Evolutionary conservation across 2,888 invertebrate genomes (phyloP), one percentile per base, ranked within the genome.

Genomic region (Drosophila falleni): DNA sequence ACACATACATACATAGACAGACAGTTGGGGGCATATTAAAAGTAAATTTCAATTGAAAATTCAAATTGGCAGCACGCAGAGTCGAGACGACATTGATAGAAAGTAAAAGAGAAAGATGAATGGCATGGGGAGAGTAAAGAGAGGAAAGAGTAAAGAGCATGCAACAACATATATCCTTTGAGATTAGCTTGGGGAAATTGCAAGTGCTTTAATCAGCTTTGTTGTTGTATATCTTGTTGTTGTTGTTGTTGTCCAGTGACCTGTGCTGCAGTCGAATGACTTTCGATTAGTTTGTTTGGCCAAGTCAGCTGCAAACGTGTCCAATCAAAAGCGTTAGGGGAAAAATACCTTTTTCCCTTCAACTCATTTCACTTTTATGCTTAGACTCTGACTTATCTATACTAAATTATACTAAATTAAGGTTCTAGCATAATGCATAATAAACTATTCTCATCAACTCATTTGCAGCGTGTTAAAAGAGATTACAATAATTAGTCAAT

Each of bases 1-100:
- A 47, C 41, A 47, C 16, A 35, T 10, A 4, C 13, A 26, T 19
- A 58, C 16, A 47, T 6, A 44, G 16, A 66, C n/a, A 60, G 15
- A 46, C 63, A 64, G 60, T 80, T 59, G 65, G 83, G 76, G 79
- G 68, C 62, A 84, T 72, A 84, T 84, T 87, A 87, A 84, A 78
- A 87, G 76, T 64, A 85, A 81, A 89, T 87, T 84, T 87, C 82
- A 84, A 87, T 84, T 89, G 76, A 68, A 87, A 46, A 84, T 69
- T 78, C 63, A 54, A 87, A 84, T 66, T 74, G 65, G 47, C 41
- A 50, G 54, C 60, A 69, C 37, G 59, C 67, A 66, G 60, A 54
- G 47, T 60, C n/a, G n/a, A n/a, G 55, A 61, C 49, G 66, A 64
- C 79, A 72, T 75, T 71, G 76, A 72, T 42, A 68, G 72, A 60